Evolutionary conservation across 2,797 vertebrate species (phyloP).

Genomic region (Lagorchestes hirsutus): DNA sequence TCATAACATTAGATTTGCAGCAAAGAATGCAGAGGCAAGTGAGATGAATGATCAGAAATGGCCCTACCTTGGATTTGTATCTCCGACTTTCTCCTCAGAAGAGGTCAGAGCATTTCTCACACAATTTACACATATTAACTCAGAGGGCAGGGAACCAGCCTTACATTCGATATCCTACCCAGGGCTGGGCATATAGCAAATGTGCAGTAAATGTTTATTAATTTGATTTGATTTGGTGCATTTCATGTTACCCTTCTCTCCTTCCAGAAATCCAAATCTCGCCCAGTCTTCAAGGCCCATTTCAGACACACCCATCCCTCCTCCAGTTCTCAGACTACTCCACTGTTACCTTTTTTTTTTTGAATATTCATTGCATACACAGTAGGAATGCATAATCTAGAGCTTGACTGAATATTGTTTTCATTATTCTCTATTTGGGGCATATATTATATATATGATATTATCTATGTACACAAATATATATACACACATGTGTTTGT

Average conservation of each 20-base stretch:
- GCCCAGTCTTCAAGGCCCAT: background rate
- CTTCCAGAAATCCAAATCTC: background rate
- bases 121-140: background rate
- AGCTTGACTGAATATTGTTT: background rate
- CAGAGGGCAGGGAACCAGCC: background rate
- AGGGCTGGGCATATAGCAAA: background rate
- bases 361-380: background rate
- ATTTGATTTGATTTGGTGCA: background rate
- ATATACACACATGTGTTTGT: background rate
- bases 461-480: background rate
- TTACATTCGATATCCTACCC: background rate
- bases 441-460: background rate
- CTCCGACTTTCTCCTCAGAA: background rate
- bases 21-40: slow-evolving; percentile 12
- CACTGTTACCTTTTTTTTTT: background rate
- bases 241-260: background rate
- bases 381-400: background rate
- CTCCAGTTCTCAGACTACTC: background rate
- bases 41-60: background rate
- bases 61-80: background rate
- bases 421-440: background rate
- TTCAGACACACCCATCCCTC: background rate
- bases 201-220: background rate
- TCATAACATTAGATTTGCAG: slow-evolving; percentile 2
- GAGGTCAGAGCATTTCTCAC: background rate